Evolutionary conservation across 2,113 vertebrate species (phyloP).

Genomic region (Chaetodon auriga): DNA sequence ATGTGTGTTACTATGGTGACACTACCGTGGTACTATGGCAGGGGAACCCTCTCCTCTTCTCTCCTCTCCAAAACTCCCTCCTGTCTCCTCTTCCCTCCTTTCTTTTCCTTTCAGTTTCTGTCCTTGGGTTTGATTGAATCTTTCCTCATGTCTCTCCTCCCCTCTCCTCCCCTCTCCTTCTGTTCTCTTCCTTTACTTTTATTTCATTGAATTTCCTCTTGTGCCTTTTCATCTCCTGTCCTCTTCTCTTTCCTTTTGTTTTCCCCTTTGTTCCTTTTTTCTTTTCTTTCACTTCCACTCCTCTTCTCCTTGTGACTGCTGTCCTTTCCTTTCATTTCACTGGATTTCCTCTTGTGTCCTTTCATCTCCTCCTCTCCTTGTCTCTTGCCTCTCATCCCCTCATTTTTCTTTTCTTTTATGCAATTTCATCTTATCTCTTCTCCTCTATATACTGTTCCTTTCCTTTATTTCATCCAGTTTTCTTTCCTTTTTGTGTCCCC

Average conservation of each 20-base stretch:
- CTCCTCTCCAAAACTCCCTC: not conserved
- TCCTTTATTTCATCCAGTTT: not conserved
- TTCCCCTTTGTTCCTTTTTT: not conserved
- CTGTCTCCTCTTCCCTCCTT: not conserved
- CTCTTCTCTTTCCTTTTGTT: not conserved
- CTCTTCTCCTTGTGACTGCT: not conserved
- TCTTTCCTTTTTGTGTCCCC: not conserved
- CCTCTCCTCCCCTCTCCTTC: not conserved
- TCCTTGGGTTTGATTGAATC: constrained; percentile 14
- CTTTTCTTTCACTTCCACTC: not conserved
- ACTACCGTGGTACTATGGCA: constrained; percentile 29
- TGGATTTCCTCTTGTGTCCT: not conserved
- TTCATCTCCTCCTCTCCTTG: not conserved
- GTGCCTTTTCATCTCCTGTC: not conserved
- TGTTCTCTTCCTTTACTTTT: too few relatives aligned
- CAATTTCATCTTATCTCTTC: not conserved
- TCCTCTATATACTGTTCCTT: too few relatives aligned
- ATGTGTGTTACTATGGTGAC: constrained; percentile 73
- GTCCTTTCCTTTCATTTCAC: not conserved
- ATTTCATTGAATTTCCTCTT: not conserved
- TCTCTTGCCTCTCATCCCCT: too few relatives aligned
- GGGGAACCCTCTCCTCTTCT: constrained; percentile 15
- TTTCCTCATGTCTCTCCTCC: not conserved
- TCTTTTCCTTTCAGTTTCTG: not conserved
- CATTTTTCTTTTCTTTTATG: not conserved